A percentile compares a stretch with the other conserved stretches of the same genome.
These are phyloP conservation scores for Felis catus DNA, from an alignment of 2,113 vertebrate genomes.

Conservation along the genomic window DNA sequence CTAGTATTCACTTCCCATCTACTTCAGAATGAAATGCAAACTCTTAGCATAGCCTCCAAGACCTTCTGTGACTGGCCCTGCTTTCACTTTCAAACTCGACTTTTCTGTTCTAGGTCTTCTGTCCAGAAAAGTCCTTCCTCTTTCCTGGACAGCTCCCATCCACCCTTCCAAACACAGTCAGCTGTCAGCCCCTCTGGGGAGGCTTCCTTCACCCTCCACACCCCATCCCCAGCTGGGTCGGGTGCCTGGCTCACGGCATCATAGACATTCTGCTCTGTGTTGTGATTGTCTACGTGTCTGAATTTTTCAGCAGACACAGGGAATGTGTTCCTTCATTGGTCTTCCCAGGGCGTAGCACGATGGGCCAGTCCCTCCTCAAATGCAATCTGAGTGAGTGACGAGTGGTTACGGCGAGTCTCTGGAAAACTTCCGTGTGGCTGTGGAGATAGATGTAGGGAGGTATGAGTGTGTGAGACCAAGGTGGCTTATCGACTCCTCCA, in stretches of 20 bases:
- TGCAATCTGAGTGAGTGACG: neutral
- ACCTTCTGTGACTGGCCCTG: neutral
- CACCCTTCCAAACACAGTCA: neutral
- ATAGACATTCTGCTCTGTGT: neutral
- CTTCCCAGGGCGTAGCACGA: neutral
- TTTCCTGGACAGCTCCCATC: neutral
- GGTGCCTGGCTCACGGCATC: neutral
- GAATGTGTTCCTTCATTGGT: neutral
- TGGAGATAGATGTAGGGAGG: neutral
- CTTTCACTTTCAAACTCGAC: neutral
- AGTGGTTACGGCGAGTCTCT: neutral
- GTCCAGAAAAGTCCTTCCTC: neutral
- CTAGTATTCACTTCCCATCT: neutral
- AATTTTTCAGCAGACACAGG: neutral
- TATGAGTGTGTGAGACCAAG: neutral
- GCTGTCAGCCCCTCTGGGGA: neutral
- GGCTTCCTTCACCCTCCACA: neutral
- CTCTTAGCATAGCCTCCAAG: neutral
- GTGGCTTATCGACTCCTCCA: constrained; percentile 16
- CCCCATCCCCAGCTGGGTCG: too few species aligned
- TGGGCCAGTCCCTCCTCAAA: neutral
- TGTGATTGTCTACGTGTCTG: neutral
- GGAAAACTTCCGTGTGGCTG: neutral
- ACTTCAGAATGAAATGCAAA: neutral
- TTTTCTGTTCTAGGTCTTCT: neutral